A percentile compares a stretch with the other conserved stretches of the same genome.
These are phyloP conservation scores for Xiphophorus birchmanni DNA, from an alignment of 2,797 vertebrate genomes.

Conservation along the genomic window DNA sequence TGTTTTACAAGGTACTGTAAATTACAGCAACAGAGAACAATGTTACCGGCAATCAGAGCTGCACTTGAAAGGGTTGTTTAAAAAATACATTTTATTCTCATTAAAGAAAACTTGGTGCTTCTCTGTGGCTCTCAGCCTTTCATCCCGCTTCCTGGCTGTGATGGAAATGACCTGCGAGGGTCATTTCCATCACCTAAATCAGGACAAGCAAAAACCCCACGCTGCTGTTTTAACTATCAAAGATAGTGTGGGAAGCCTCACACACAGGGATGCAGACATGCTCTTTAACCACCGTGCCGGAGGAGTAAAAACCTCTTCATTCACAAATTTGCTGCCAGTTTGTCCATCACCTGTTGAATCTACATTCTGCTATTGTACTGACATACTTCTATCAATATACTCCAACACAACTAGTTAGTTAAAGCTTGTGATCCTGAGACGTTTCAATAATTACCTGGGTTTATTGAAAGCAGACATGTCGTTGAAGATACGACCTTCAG, in stretches of 20 bases:
- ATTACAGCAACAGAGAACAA: not conserved
- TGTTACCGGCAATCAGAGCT: not conserved
- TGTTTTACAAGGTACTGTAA: not conserved
- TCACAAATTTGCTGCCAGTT: conserved; percentile 34
- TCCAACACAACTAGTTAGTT: not conserved
- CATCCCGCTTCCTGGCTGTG: conserved; percentile 28
- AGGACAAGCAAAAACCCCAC: conserved; percentile 59
- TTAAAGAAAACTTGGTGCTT: conserved; percentile 40
- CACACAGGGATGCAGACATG: conserved; percentile 33
- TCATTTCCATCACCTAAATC: conserved; percentile 37
- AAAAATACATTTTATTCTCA: conserved; percentile 9
- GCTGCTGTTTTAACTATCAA: conserved; percentile 62
- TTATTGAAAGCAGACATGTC: conserved; percentile 61
- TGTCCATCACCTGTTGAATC: not conserved
- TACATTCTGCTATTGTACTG: not conserved
- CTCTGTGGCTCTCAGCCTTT: conserved; percentile 32
- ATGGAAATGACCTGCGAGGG: conserved; percentile 71
- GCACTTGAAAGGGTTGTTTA: not conserved
- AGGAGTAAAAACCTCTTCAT: conserved; percentile 52
- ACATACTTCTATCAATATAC: not conserved
- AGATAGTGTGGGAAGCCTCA: conserved; percentile 53
- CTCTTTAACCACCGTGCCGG: conserved; percentile 57
- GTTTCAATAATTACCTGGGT: conserved; percentile 59
- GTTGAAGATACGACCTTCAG: conserved; percentile 17
- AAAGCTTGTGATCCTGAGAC: not conserved